Base-by-base conservation (phyloP, 2,797 vertebrate species). In the Tragopan temminckii region DNA sequence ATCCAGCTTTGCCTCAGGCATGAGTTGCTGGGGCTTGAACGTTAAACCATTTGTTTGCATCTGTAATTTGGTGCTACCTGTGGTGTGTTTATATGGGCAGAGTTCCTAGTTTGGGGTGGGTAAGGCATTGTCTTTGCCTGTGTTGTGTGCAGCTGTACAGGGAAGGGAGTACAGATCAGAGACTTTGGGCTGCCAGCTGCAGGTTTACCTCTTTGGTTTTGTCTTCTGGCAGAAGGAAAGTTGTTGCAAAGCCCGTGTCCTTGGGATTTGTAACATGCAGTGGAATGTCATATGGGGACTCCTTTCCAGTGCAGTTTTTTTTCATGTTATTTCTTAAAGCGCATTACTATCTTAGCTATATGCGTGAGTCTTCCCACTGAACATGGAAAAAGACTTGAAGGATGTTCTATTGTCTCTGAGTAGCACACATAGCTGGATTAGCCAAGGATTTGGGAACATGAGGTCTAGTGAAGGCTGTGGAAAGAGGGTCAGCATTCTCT, bases 221-320 rank as follows among this genome's bases (percentile, higher is more conserved):
- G 38, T 8, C 2, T 53, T 63, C 35, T 72, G 42, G 19, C 0
- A 8, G 68, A 75, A 43, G n/a, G 46, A 6, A 1, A 0, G 1
- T 52, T 57, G 17, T 45, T 61, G 29, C 8, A 58, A 80, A 70
- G 9, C 8, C 20, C 9, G 5, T 1, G 7, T 61, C 25, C 24
- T 82, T 69, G 35, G n/a, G 18, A 64, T 75, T 63, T 90, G 35
- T 79, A 69, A 55, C 21, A 5, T 16, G 53, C 0, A 0, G 38
- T 72, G 72, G 42, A 83, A 50, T 57, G 31, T 89, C 7, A 8
- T 15, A 8, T 15, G 27, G 63, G 33, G 75, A 7, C 21, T 40
- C 8, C 10, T 23, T 85, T 85, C 70, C 55, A 29, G 43, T 61
- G 19, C 53, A 33, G 17, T 8, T 48, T 23, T 25, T 85, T 55